Evolutionary conservation across 1,140 invertebrate species (phyloP).

Genomic region (Megathymus violae): DNA sequence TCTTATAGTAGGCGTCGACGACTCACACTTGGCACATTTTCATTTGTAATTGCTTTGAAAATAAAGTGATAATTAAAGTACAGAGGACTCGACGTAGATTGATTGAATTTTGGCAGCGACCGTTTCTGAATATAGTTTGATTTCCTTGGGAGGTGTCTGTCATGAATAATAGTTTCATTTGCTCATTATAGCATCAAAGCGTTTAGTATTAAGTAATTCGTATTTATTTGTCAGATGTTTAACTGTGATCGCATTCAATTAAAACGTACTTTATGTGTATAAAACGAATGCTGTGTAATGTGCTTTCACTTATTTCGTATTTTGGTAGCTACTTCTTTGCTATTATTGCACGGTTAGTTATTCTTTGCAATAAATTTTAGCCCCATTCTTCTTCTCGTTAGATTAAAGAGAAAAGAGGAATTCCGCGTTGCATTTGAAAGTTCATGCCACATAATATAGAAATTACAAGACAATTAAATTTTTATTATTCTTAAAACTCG

Average conservation of each 20-base stretch:
- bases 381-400: constrained; percentile 34
- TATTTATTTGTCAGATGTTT: constrained; percentile 33
- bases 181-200: constrained; percentile 32
- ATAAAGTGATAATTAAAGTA: constrained; percentile 20
- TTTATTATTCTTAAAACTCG: constrained; percentile 38
- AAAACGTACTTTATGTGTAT: constrained; percentile 21
- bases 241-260: constrained; percentile 32
- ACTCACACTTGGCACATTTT: constrained; percentile 1
- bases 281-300: constrained; percentile 4
- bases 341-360: constrained; percentile 36
- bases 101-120: constrained; percentile 31
- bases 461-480: constrained; percentile 73
- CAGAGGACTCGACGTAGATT: constrained; percentile 20
- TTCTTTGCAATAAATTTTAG: constrained; percentile 57
- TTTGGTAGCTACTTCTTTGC: constrained; percentile 22
- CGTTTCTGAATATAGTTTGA: constrained; percentile 36
- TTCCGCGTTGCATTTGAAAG: constrained; percentile 69
- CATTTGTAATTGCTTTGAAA: constrained; percentile 4
- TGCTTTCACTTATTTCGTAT: constrained; percentile 26
- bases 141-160: constrained; percentile 26
- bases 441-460: constrained; percentile 66
- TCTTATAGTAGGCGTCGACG: background rate
- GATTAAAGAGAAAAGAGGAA: constrained; percentile 56
- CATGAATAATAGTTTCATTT: constrained; percentile 33
- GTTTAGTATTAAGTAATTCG: constrained; percentile 29